Conservation (phyloP, 2,888 invertebrate species). For the Mythimna impura region DNA sequence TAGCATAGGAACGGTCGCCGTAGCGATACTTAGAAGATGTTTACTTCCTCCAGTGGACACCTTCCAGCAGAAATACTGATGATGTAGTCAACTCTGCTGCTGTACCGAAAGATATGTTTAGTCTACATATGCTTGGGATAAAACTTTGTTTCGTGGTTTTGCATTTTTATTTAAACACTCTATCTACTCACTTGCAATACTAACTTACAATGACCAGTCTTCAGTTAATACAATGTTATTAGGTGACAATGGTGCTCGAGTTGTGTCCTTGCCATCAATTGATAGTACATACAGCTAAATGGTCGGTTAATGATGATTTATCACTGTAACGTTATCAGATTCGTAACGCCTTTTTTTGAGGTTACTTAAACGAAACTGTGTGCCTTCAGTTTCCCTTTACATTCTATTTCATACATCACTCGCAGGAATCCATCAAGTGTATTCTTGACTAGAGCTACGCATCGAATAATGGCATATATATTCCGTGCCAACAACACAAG, state of each 20-base stretch:
- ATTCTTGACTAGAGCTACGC: slow-evolving; percentile 2
- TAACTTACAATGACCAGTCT: background rate
- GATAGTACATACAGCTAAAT: background rate
- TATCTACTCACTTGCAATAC: background rate
- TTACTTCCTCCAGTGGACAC: background rate
- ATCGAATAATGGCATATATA: background rate
- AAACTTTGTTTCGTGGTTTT: background rate
- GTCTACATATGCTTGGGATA: background rate
- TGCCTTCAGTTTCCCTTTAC: too few relatives aligned
- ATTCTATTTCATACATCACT: background rate
- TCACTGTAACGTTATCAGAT: background rate
- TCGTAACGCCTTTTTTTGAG: background rate
- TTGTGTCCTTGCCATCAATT: background rate
- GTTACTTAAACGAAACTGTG: too few relatives aligned
- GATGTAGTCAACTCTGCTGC: background rate
- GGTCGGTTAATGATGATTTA: background rate
- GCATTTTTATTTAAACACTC: too few relatives aligned
- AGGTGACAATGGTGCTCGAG: background rate
- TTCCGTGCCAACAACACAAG: slow-evolving; percentile 5
- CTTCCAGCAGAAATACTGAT: background rate
- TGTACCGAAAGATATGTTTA: background rate
- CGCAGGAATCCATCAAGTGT: slow-evolving; percentile 13
- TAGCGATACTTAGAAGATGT: background rate
- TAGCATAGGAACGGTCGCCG: background rate
- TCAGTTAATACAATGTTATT: background rate